These are phyloP conservation scores for Allacma fusca DNA, from an alignment of 2,888 invertebrate genomes.

Conservation along the genomic window DNA sequence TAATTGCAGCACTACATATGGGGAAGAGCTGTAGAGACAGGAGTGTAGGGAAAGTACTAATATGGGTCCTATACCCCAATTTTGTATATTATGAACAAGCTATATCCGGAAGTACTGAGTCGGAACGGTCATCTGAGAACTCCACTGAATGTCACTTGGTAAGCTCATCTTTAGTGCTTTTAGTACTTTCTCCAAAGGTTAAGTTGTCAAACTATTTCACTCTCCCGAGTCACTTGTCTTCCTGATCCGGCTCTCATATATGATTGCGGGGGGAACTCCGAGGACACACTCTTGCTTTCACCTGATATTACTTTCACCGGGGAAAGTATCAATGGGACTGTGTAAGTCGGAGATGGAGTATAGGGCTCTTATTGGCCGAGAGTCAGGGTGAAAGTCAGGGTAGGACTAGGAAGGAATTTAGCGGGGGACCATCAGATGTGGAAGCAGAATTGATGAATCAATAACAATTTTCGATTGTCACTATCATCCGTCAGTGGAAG, in stretches of 20 bases:
- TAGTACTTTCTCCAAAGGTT: not conserved
- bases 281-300: not conserved
- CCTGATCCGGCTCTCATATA: not conserved
- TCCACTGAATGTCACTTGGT: not conserved
- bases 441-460: constrained; percentile 51
- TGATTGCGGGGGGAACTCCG: too few relatives aligned
- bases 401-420: not conserved
- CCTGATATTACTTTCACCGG: not conserved
- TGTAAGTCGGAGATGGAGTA: not conserved
- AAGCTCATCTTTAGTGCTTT: too few relatives aligned
- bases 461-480: constrained; percentile 55
- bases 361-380: too few relatives aligned
- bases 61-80: too few relatives aligned
- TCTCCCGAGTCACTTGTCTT: not conserved
- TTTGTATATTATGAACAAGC: too few relatives aligned
- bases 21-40: too few relatives aligned
- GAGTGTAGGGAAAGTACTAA: too few relatives aligned
- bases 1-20: too few relatives aligned
- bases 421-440: constrained; percentile 19
- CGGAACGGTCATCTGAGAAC: not conserved
- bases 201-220: not conserved
- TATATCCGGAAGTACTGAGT: not conserved
- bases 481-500: constrained; percentile 12
- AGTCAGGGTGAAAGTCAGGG: not conserved
- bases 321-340: not conserved